These are phyloP conservation scores for Stictonetta naevosa DNA, from an alignment of 2,113 vertebrate species.

Conservation along the genomic window DNA sequence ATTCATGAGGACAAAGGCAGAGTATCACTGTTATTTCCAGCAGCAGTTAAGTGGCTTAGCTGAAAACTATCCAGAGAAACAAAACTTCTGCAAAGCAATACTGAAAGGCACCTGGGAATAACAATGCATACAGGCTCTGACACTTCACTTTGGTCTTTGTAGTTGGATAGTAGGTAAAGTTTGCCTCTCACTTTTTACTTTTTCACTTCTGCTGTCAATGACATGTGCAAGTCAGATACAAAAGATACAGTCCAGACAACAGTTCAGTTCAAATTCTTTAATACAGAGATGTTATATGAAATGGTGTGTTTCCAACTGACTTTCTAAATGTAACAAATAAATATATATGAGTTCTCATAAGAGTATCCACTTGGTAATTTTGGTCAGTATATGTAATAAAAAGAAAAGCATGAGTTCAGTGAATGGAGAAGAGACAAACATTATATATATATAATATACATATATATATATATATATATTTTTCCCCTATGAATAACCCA, in stretches of 20 bases:
- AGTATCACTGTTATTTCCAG: neutral
- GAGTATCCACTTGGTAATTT: neutral
- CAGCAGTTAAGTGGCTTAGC: neutral
- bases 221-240: neutral
- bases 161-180: neutral
- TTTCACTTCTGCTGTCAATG: neutral
- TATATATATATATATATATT: too few species aligned
- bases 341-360: neutral
- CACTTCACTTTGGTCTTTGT: neutral
- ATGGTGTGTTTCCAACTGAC: rapidly evolving
- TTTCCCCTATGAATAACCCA: neutral
- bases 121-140: neutral
- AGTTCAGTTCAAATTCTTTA: neutral
- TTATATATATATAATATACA: too few species aligned
- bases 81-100: neutral
- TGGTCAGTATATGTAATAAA: neutral
- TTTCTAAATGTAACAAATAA: neutral
- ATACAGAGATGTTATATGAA: neutral
- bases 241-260: neutral
- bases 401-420: neutral
- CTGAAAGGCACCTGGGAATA: neutral
- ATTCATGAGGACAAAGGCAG: neutral
- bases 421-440: neutral
- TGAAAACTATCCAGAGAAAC: neutral
- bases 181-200: neutral